These are phyloP conservation scores for Siniperca undulata DNA, from an alignment of 2,797 vertebrate species.

Conservation along the genomic window DNA sequence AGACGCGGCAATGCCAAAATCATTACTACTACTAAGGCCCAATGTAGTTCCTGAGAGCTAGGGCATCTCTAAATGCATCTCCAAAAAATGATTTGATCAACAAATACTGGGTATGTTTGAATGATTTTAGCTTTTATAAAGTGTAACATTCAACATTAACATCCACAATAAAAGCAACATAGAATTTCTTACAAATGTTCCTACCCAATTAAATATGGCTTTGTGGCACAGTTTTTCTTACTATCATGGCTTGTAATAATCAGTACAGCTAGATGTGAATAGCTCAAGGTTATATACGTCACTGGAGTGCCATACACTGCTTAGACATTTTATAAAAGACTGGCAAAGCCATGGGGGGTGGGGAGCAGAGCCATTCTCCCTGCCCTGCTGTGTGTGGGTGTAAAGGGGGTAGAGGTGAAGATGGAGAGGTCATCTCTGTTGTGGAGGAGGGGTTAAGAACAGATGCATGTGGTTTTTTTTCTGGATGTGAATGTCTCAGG, in stretches of 20 bases:
- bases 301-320: constrained; percentile 32
- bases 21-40: neutral
- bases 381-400: constrained; percentile 74
- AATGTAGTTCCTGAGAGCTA: neutral
- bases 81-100: constrained; percentile 8
- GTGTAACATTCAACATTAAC: constrained; percentile 13
- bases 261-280: constrained; percentile 49
- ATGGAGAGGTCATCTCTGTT: constrained; percentile 71
- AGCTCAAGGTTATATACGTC: constrained; percentile 66
- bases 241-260: constrained; percentile 34
- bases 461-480: constrained; percentile 50
- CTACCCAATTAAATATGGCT: constrained; percentile 8
- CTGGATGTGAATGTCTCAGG: constrained; percentile 75
- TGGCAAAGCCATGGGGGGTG: constrained; percentile 41
- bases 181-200: constrained; percentile 16
- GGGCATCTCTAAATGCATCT: neutral
- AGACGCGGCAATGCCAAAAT: neutral
- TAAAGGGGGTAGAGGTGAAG: constrained; percentile 73
- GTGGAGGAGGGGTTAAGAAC: constrained; percentile 76
- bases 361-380: constrained; percentile 42
- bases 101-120: neutral
- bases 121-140: neutral
- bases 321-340: constrained; percentile 58
- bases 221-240: constrained; percentile 26
- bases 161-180: constrained; percentile 1